Evolutionary conservation across 1,140 invertebrate species (phyloP).

Genomic region (Drosophila subpulchrella): DNA sequence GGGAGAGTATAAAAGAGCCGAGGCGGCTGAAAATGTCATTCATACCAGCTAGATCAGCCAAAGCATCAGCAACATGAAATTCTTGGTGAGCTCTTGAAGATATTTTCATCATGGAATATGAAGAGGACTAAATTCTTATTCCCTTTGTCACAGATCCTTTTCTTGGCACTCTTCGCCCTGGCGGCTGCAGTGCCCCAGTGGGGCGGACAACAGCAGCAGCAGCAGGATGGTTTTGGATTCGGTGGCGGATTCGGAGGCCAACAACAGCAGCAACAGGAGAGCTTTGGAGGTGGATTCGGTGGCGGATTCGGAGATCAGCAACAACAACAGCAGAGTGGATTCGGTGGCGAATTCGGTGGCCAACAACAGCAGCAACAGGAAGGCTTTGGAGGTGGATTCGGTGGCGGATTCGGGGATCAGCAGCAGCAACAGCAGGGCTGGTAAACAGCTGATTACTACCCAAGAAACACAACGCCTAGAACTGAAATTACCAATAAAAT

Average conservation of each 20-base stretch:
- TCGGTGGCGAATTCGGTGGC: conserved; percentile 2
- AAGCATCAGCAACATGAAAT: conserved; percentile 26
- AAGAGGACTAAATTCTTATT: not conserved
- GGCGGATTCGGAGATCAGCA: conserved; percentile 2
- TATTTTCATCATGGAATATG: not conserved
- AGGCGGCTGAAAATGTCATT: not conserved
- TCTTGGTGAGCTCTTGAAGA: conserved; percentile 11
- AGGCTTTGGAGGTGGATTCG: conserved; percentile 20
- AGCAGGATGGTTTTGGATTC: conserved; percentile 14
- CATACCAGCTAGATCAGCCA: not conserved
- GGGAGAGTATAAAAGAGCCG: conserved; percentile 23
- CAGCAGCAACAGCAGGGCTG: conserved; percentile 22
- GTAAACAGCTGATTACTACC: not conserved
- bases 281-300: conserved; percentile 16
- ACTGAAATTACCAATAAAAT: not conserved
- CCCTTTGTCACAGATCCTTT: conserved; percentile 11
- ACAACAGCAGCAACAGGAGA: conserved; percentile 20
- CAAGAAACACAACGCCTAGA: not conserved
- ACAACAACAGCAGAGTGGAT: conserved; percentile 20
- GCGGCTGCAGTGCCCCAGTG: conserved; percentile 22
- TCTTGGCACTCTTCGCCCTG: conserved; percentile 25
- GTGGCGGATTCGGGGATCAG: not conserved
- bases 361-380: conserved; percentile 21
- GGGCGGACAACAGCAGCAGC: conserved; percentile 11
- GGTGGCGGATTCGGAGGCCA: conserved; percentile 3